Conservation (phyloP, 2,888 invertebrate species). For the Apodemia zela region DNA sequence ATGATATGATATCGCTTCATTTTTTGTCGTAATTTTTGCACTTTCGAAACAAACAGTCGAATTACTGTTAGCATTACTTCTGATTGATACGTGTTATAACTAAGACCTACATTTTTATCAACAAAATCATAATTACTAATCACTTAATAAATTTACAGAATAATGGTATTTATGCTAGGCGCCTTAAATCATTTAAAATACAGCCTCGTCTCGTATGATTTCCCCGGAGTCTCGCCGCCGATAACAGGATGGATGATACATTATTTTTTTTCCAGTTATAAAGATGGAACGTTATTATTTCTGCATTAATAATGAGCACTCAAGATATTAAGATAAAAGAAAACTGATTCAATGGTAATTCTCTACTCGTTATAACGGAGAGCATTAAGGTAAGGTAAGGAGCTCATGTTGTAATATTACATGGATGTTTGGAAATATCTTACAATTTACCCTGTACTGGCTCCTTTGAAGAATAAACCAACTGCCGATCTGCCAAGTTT, state of each 20-base stretch:
- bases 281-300: conserved; percentile 15
- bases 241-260: conserved; percentile 60
- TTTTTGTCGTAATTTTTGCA: too few relatives aligned
- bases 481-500: too few relatives aligned
- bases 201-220: conserved; percentile 43
- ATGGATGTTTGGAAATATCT: background rate
- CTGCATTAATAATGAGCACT: conserved; percentile 16
- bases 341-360: background rate
- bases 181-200: conserved; percentile 11
- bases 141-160: background rate
- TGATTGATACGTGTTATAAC: too few relatives aligned
- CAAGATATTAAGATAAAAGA: conserved; percentile 9
- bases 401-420: background rate
- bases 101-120: background rate
- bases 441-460: too few relatives aligned
- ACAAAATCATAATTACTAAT: background rate
- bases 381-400: background rate
- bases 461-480: too few relatives aligned
- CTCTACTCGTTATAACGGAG: background rate
- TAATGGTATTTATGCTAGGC: background rate
- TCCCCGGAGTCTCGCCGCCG: conserved; percentile 54
- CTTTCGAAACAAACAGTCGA: too few relatives aligned
- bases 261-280: conserved; percentile 52
- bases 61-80: too few relatives aligned
- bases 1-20: too few relatives aligned